A percentile compares a stretch with the other conserved stretches of the same genome.
Conservation (phyloP, 37 sponge, comb jelly and placozoan genomes). For the Tethya wilhelma region DNA sequence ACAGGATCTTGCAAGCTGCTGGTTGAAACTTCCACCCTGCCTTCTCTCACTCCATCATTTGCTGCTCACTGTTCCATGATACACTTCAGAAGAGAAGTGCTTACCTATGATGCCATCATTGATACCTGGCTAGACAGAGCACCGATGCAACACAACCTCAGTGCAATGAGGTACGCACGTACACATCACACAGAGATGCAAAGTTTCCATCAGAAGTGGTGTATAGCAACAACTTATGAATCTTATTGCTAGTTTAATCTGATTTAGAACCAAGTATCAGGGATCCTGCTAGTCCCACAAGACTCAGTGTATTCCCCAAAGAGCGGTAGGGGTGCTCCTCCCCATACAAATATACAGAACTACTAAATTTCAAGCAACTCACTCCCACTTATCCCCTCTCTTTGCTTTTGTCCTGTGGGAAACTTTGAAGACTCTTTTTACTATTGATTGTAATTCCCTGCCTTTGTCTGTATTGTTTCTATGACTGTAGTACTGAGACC, state of each 20-base stretch:
- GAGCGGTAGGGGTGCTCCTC: too few species aligned
- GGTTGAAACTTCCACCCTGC: conserved; percentile 42
- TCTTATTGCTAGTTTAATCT: neutral
- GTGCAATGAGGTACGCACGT: conserved; percentile 43
- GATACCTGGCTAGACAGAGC: conserved; percentile 76
- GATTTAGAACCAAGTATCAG: too few species aligned
- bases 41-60: conserved; percentile 52
- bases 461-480: neutral
- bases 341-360: too few species aligned
- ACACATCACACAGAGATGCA: neutral
- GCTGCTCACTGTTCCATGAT: conserved; percentile 20
- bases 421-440: too few species aligned
- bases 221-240: neutral
- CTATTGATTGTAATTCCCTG: neutral
- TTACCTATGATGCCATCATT: conserved; percentile 43
- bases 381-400: neutral
- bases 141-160: conserved; percentile 67
- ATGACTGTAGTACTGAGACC: conserved; percentile 29
- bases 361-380: too few species aligned
- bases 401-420: too few species aligned
- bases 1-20: conserved; percentile 51
- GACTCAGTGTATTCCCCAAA: too few species aligned
- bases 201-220: neutral
- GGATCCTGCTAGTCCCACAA: too few species aligned
- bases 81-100: conserved; percentile 18